Base-by-base conservation (phyloP, 2,888 invertebrate genomes). In the Drosophila peninsularis region DNA sequence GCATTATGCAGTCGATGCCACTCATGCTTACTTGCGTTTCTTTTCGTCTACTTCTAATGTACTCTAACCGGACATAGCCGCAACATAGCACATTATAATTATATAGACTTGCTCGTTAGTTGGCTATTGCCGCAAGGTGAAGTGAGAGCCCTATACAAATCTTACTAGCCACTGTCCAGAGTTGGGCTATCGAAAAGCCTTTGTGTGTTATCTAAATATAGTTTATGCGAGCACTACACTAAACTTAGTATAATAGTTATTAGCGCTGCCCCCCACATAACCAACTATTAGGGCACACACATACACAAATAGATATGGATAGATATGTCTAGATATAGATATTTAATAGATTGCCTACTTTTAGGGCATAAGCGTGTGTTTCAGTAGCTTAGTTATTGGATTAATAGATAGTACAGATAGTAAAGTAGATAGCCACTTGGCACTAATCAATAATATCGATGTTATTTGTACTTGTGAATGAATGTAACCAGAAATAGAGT, bases 311-410 rank as follows among this genome's bases (percentile, higher is more conserved):
- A 24, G 5, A 24, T 3, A 24, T 3, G 5, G 4, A 24, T 24
- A 24, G 24, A 24, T 24, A 24, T 24, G 24, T 0, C 3, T 37
- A 37, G n/a, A 37, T 39, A 39, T 39, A 17, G 7, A 37, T n/a
- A 37, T 37, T 30, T 50, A 34, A 34, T 49, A 19, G 30, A 39
- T 62, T 49, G 61, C 60, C 41, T 61, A 62, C 27, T 61, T 62
- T 34, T 13, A 1, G 19, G 41, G 24, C 10, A n/a, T 9, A 34
- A 34, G 32, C 32, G 34, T 17, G 17, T 21, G 30, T 32, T 27
- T 37, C 36, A 52, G 52, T 37, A 27, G 52, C 37, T 37, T 37
- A 52, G 36, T 37, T 37, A 52, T 52, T 37, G 52, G 37, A 52
- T 37, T 37, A 37, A 52, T 37, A 52, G 13, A n/a, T 24, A 37